Evolutionary conservation across 2,888 invertebrate species (phyloP).

Genomic region (Ectemnius continuus): DNA sequence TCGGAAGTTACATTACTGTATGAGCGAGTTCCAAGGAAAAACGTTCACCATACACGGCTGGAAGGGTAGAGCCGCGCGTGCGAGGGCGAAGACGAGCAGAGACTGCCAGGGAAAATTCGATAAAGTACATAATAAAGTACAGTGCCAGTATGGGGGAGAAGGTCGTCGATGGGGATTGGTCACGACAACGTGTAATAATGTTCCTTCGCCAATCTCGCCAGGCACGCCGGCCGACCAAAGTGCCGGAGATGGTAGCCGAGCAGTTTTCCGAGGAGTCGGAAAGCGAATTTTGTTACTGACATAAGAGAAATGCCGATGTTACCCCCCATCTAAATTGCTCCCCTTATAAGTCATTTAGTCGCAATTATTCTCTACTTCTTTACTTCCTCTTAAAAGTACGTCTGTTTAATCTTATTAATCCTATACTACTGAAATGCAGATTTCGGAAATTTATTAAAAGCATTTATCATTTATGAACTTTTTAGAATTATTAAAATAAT

Average conservation of each 20-base stretch:
- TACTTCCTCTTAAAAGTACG: no score
- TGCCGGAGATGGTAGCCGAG: slow-evolving; percentile 44
- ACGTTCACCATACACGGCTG: no score
- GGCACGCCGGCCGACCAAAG: slow-evolving; percentile 46
- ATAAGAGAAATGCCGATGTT: slow-evolving; percentile 9
- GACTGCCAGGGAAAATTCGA: slow-evolving; percentile 49
- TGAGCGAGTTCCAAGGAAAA: no score
- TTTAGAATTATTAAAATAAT: no score
- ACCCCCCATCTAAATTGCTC: no score
- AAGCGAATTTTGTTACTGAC: slow-evolving; percentile 24
- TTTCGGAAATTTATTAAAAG: no score
- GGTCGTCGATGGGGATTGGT: slow-evolving; percentile 54
- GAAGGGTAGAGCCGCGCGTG: slow-evolving; percentile 8
- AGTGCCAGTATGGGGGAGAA: slow-evolving; percentile 36
- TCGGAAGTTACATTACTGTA: no score
- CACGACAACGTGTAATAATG: slow-evolving; percentile 62
- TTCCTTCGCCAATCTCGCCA: slow-evolving; percentile 49
- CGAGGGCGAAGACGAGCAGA: slow-evolving; percentile 3
- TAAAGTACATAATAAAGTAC: slow-evolving; percentile 59
- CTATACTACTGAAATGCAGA: no score
- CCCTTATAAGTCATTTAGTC: no score
- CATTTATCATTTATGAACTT: no score
- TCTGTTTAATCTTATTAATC: no score
- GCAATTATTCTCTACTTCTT: no score
- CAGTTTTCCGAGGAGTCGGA: slow-evolving; percentile 29